A percentile compares a stretch with the other conserved stretches of the same genome.
These are phyloP conservation scores for Gymnopithys bicolor DNA, from an alignment of 2,797 vertebrate species.

Conservation along the genomic window DNA sequence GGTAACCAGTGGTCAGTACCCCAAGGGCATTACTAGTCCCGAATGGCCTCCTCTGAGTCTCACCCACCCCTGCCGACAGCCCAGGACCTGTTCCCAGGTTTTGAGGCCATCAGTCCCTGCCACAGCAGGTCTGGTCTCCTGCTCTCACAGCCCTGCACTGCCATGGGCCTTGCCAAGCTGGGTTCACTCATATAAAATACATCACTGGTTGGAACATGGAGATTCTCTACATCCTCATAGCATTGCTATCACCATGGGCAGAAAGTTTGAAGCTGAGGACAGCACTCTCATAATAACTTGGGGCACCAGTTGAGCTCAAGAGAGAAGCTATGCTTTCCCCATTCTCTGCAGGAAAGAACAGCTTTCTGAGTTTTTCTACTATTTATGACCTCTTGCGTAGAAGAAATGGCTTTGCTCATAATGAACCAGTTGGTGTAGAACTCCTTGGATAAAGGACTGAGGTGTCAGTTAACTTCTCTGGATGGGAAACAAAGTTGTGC, in stretches of 20 bases:
- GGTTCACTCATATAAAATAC: not conserved
- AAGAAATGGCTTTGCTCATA: not conserved
- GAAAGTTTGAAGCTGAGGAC: not conserved
- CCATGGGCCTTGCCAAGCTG: not conserved
- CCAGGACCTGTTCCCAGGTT: not conserved
- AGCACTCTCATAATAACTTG: rapidly evolving
- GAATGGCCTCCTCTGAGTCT: not conserved
- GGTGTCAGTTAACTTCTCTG: not conserved
- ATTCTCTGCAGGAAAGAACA: not conserved
- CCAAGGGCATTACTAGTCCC: not conserved
- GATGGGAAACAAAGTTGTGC: not conserved
- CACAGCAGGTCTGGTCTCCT: not conserved
- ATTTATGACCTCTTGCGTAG: not conserved
- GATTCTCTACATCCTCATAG: not conserved
- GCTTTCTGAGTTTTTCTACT: not conserved
- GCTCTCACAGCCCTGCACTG: not conserved
- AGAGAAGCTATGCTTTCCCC: not conserved
- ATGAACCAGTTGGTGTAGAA: not conserved
- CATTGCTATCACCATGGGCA: not conserved
- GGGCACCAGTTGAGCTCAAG: not conserved
- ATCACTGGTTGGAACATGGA: not conserved
- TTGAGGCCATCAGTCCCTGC: not conserved
- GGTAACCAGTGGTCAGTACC: not conserved
- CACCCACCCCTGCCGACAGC: not conserved
- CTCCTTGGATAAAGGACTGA: not conserved